A percentile compares a stretch with the other conserved stretches of the same genome.
Evolutionary conservation across 2,113 vertebrate species (phyloP).

Genomic region (Arothron firmamentum): DNA sequence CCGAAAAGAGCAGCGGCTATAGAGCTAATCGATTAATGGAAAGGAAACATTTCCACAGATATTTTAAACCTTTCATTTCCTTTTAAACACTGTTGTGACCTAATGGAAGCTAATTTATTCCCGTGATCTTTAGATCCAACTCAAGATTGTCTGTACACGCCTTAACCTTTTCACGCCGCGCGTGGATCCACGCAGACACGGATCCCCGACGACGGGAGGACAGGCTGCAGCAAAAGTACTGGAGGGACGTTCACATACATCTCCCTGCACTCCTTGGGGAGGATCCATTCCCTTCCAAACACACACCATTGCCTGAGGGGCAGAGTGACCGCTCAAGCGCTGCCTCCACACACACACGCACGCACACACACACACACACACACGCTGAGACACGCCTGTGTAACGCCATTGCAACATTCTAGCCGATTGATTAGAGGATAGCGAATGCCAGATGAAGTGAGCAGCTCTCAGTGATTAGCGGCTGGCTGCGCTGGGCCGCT

Average conservation of each 20-base stretch:
- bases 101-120: too few relatives aligned
- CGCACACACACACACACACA: slow-evolving; percentile 36
- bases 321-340: slow-evolving; percentile 75
- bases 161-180: background rate
- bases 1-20: too few relatives aligned
- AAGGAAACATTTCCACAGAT: too few relatives aligned
- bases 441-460: slow-evolving; percentile 51
- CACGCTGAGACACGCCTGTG: slow-evolving; percentile 24
- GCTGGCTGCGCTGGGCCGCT: slow-evolving; percentile 11
- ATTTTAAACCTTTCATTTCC: too few relatives aligned
- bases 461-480: slow-evolving; percentile 60
- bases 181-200: background rate
- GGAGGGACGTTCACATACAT: slow-evolving; percentile 53
- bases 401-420: slow-evolving; percentile 44
- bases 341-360: slow-evolving; percentile 42
- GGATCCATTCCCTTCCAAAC: slow-evolving; percentile 74
- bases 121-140: too few relatives aligned
- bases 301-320: slow-evolving; percentile 71
- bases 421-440: slow-evolving; percentile 62
- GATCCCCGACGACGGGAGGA: slow-evolving; percentile 28
- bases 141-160: background rate
- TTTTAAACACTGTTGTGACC: too few relatives aligned
- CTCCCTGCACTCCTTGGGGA: slow-evolving; percentile 67
- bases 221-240: slow-evolving; percentile 62
- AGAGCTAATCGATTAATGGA: too few relatives aligned